Percentiles rank a stretch among this genome's conserved stretches.
Conservation (phyloP, 1,140 invertebrate species). For the Polypedilum pembai region DNA sequence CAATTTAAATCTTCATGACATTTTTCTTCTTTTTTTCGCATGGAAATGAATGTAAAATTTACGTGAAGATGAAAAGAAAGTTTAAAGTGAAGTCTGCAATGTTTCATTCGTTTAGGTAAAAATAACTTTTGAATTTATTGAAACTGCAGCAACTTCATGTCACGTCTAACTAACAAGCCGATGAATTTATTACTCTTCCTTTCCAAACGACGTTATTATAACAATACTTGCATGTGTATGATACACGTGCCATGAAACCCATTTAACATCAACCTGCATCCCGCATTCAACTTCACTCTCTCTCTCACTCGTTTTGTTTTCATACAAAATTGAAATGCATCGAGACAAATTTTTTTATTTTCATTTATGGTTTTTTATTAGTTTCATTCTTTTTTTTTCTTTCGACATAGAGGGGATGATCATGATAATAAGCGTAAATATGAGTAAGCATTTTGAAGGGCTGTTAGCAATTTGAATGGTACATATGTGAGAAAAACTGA, state of each 20-base stretch:
- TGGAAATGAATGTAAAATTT: neutral
- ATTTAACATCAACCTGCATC: slow-evolving; percentile 17
- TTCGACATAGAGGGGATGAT: neutral
- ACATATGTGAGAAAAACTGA: no score
- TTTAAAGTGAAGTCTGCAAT: neutral
- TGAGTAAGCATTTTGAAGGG: neutral
- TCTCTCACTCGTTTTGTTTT: neutral
- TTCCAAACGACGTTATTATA: no score
- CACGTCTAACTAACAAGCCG: neutral
- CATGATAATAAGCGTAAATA: neutral
- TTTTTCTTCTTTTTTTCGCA: neutral
- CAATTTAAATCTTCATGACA: neutral
- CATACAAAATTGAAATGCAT: neutral
- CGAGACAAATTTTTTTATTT: slow-evolving; percentile 13
- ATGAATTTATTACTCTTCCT: neutral
- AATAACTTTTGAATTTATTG: neutral
- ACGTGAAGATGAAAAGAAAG: neutral
- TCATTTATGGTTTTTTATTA: neutral
- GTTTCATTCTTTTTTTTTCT: neutral
- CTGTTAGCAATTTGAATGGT: no score
- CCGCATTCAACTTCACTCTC: neutral
- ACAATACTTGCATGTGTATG: neutral
- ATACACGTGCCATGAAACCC: neutral
- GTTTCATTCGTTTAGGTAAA: no score
- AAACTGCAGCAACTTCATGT: slow-evolving; percentile 13